phyloP scores from a whole-genome alignment of 1,140 invertebrate genomes.

The Drosophila kanapiae region DNA sequence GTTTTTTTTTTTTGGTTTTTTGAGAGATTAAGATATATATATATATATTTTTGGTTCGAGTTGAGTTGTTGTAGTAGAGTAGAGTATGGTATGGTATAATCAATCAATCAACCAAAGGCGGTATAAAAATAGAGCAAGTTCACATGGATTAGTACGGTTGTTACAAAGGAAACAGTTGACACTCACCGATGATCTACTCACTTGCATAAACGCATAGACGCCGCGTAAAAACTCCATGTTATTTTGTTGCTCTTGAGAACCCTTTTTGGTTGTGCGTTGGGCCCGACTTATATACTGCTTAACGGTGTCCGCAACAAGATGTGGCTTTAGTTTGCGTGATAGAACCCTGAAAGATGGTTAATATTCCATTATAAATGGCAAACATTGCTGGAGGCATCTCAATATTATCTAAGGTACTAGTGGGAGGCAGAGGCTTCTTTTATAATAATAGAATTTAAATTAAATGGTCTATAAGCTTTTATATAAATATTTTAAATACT shows the following conservation, averaged over 20 bases:
- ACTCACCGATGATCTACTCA: constrained; percentile 86
- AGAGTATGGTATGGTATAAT: constrained; percentile 68
- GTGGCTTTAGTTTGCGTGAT: constrained; percentile 84
- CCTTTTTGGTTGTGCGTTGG: constrained; percentile 81
- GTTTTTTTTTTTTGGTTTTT: constrained; percentile 30
- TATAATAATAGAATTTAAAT: too few species aligned
- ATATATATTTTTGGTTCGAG: constrained; percentile 42
- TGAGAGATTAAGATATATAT: constrained; percentile 39
- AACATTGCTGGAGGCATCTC: not conserved
- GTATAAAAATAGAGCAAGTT: constrained; percentile 84
- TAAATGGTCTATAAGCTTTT: not conserved
- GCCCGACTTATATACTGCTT: constrained; percentile 85
- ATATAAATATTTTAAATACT: not conserved
- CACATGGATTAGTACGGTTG: constrained; percentile 85
- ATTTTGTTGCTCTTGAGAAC: constrained; percentile 84
- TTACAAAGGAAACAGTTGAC: constrained; percentile 82
- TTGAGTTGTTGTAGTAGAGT: constrained; percentile 55
- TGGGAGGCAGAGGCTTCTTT: too few species aligned
- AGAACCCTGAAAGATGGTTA: constrained; percentile 59
- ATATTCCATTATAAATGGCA: too few species aligned
- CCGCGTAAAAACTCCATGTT: constrained; percentile 85
- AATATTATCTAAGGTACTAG: not conserved
- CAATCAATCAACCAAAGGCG: constrained; percentile 78
- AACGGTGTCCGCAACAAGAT: constrained; percentile 85
- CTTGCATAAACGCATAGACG: constrained; percentile 86